These are phyloP conservation scores for Neodiprion lecontei DNA, from an alignment of 1,140 invertebrate species.

Conservation along the genomic window DNA sequence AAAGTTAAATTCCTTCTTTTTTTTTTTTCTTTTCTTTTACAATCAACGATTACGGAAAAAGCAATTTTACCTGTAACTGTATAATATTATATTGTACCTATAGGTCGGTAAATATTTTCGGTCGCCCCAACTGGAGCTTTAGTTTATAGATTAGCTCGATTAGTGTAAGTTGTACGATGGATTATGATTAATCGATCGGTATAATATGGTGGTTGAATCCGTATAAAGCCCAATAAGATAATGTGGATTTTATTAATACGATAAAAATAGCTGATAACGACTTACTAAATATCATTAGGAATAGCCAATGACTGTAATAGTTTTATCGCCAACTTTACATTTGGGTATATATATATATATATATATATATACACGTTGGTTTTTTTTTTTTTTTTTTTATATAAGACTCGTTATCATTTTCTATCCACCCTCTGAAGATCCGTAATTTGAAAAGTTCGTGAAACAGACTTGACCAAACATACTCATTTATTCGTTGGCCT, in stretches of 20 bases:
- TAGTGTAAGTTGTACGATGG: background rate
- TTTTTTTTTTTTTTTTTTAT: background rate
- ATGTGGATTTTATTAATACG: slow-evolving; percentile 33
- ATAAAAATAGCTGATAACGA: slow-evolving; percentile 45
- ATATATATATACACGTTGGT: slow-evolving; percentile 19
- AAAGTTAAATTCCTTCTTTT: background rate
- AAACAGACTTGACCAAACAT: too few relatives aligned
- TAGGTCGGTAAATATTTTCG: background rate
- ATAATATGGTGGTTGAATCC: background rate
- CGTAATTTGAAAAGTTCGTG: too few relatives aligned
- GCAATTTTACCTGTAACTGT: too few relatives aligned
- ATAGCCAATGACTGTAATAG: slow-evolving; percentile 53
- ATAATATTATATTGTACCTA: background rate
- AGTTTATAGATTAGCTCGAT: background rate
- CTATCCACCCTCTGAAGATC: too few relatives aligned
- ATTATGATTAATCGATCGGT: background rate
- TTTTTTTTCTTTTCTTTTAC: background rate
- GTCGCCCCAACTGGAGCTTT: background rate
- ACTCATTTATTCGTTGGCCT: too few relatives aligned
- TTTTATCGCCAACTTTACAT: slow-evolving; percentile 36
- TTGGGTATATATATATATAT: slow-evolving; percentile 26
- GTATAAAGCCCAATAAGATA: slow-evolving; percentile 26
- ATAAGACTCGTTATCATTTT: too few relatives aligned
- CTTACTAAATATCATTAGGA: slow-evolving; percentile 56
- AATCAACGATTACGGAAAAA: too few relatives aligned